A percentile compares a stretch with the other conserved stretches of the same genome.
Conservation (phyloP, 2,797 vertebrate species). For the Huso huso region DNA sequence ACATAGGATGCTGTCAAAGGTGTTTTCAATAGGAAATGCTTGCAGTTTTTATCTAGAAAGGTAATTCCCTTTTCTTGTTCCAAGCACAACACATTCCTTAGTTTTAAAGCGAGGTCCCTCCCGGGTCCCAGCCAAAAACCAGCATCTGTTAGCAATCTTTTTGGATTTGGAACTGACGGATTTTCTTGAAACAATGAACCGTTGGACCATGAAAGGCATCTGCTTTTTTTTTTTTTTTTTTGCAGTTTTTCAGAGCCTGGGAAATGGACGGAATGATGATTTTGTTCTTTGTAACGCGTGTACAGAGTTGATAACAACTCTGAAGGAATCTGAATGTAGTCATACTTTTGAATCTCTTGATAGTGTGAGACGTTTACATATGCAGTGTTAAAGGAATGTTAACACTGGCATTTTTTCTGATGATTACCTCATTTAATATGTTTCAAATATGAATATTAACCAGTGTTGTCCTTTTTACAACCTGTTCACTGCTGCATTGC, state of each 20-base stretch:
- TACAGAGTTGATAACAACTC: neutral
- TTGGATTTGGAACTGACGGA: slow-evolving; percentile 45
- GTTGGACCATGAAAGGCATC: slow-evolving; percentile 54
- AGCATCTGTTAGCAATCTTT: slow-evolving; percentile 63
- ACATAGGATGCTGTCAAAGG: slow-evolving; percentile 14
- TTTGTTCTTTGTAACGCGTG: neutral
- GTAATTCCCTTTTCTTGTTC: slow-evolving; percentile 56
- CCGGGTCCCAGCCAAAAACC: slow-evolving; percentile 45
- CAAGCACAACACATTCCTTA: slow-evolving; percentile 55
- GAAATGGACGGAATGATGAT: slow-evolving; percentile 33
- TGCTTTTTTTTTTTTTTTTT: slow-evolving; percentile 45
- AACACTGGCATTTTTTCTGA: too few relatives aligned
- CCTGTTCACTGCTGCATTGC: too few relatives aligned
- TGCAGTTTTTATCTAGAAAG: slow-evolving; percentile 54
- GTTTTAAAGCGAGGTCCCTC: slow-evolving; percentile 49
- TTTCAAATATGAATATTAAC: too few relatives aligned
- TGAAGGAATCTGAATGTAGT: slow-evolving; percentile 5
- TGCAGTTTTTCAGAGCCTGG: slow-evolving; percentile 44
- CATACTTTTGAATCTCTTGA: neutral
- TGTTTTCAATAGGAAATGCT: slow-evolving; percentile 52
- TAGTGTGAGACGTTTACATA: too few relatives aligned
- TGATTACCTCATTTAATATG: too few relatives aligned
- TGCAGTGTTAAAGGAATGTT: too few relatives aligned
- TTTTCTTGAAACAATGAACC: slow-evolving; percentile 54
- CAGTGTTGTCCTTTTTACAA: too few relatives aligned